Percentiles rank a stretch among this genome's conserved stretches.
phyloP scores from a whole-genome alignment of 1,140 invertebrate species.

The Lycorma delicatula region DNA sequence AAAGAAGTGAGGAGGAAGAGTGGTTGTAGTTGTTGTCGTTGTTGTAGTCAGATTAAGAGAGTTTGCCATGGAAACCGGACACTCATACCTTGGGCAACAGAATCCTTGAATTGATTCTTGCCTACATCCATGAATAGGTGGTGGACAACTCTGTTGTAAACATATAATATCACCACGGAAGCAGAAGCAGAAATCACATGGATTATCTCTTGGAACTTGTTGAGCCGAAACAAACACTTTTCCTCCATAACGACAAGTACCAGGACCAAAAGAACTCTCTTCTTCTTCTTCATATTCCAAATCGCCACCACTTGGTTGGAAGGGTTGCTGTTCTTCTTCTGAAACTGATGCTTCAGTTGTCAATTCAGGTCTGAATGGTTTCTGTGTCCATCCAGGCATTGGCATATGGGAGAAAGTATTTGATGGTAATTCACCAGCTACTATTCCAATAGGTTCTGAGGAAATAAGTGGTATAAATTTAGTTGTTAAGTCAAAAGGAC shows the following conservation, averaged over 20 bases:
- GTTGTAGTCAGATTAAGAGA: slow-evolving; percentile 70
- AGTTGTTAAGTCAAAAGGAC: too few species aligned
- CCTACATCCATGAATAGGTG: slow-evolving; percentile 80
- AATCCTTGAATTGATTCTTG: slow-evolving; percentile 87
- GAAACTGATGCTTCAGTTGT: slow-evolving; percentile 16
- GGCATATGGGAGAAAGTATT: not conserved
- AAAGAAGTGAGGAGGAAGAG: slow-evolving; percentile 73
- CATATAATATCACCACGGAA: slow-evolving; percentile 94
- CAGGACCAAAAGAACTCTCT: slow-evolving; percentile 66
- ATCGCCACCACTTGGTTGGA: slow-evolving; percentile 37
- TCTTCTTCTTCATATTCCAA: slow-evolving; percentile 63
- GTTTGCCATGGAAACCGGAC: slow-evolving; percentile 76
- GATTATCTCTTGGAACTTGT: slow-evolving; percentile 87
- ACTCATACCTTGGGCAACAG: slow-evolving; percentile 91
- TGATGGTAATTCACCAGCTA: not conserved
- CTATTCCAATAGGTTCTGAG: too few species aligned
- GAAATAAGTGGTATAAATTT: too few species aligned
- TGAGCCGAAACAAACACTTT: slow-evolving; percentile 89
- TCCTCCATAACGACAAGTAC: slow-evolving; percentile 82
- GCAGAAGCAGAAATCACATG: slow-evolving; percentile 95
- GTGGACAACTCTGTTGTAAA: slow-evolving; percentile 88
- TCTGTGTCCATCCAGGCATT: slow-evolving; percentile 20
- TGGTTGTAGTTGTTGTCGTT: slow-evolving; percentile 77
- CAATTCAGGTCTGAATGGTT: slow-evolving; percentile 18
- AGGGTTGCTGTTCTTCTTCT: slow-evolving; percentile 21